Conservation (phyloP, 1,140 invertebrate genomes). For the Drosophila rhopaloa region DNA sequence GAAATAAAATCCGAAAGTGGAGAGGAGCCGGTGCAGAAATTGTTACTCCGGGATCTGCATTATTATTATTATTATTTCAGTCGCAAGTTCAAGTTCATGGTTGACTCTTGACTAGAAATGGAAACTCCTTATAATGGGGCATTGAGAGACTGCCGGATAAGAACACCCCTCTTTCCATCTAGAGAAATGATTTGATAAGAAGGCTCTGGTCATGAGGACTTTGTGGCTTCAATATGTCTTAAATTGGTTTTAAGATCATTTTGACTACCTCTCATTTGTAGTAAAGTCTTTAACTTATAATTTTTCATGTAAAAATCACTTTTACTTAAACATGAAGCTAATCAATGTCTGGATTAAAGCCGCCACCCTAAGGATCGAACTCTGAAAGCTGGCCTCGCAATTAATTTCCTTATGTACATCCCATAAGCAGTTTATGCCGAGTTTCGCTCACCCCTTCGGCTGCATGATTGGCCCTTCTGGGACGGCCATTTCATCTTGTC, state of each 20-base stretch:
- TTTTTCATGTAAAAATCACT: no score
- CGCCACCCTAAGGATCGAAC: background rate
- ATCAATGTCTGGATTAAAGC: background rate
- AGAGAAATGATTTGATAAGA: conserved; percentile 5
- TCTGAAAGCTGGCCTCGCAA: background rate
- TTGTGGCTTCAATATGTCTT: conserved; percentile 1
- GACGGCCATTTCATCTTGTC: conserved; percentile 37
- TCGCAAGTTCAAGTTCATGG: conserved; percentile 78
- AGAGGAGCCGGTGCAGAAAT: conserved; percentile 25
- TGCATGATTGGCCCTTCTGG: conserved; percentile 5
- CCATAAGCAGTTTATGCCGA: conserved; percentile 21
- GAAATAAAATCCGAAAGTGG: conserved; percentile 43
- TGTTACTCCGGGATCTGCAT: conserved; percentile 45
- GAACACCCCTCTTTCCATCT: no score
- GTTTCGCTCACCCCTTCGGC: background rate
- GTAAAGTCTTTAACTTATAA: no score
- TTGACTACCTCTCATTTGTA: no score
- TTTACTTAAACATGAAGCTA: no score
- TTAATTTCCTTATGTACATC: background rate
- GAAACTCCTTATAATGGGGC: conserved; percentile 34
- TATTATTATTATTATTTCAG: conserved; percentile 63
- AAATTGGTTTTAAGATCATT: background rate
- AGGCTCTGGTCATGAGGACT: background rate
- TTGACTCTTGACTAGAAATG: conserved; percentile 52
- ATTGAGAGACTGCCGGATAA: conserved; percentile 17